Base-by-base conservation (phyloP, 53 echinoderm and acorn worm species). In the Zoroaster sp. region DNA sequence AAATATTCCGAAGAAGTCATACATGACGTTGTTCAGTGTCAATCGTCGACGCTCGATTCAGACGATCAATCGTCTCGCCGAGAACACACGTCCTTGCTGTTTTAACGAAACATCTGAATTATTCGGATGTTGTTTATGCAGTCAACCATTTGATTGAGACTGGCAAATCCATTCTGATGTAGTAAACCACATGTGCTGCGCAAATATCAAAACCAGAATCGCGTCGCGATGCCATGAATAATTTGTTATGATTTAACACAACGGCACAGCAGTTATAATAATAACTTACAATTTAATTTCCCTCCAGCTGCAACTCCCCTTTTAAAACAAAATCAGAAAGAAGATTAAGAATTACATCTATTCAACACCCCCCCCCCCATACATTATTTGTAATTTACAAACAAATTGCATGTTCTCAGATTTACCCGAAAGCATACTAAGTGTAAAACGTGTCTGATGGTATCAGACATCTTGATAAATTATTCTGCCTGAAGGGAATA, bases 1-100 rank as follows among this genome's bases (percentile, higher is more conserved):
- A 28, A 66, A 82, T 66, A 82, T 82, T 82, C 82, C 68, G 13
- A 40, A 28, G 42, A 63, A 82, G 82, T 67, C 82, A 68, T 42
- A 68, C 67, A 33, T 39, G 67, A 82, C 66, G 67, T 82, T 75
- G 30, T 44, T 82, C 44, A 81, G 42, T 66, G 81, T 67, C 81
- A 42, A n/a, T 21, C 55, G 21, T 75, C 75, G 31, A 46, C 34
- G 17, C 32, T 7, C 17, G 33, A 75, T 46, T 75, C 46, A 8
- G 75, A 30, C 32, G 32, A 47, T 47, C 75, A 13, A 75, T 75
- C 75, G 42, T 73, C 73, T 42, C 4, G 15, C 73, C 73, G 20
- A 18, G 21, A 5, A 36, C 6, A 5, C 5, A 4, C 15, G 31
- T 18, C 47, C 75, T 11, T 36, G 78, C 7, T 9, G 41, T 41